Evolutionary conservation across 92 coral and sea anemone genomes (phyloP), one percentile per base, ranked within the genome.

Genomic region (Zoanthus sociatus): DNA sequence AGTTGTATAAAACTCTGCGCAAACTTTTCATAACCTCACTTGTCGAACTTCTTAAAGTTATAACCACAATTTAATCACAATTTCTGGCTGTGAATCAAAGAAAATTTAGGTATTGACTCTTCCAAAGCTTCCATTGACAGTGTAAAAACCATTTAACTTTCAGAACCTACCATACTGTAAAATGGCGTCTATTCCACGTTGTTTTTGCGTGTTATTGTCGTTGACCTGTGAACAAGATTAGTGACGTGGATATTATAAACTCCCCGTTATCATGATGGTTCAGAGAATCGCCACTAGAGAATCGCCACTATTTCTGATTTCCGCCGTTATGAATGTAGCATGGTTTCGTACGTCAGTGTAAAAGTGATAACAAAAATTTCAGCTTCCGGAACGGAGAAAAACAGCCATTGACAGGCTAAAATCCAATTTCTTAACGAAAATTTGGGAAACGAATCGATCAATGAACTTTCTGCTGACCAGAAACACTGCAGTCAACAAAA

Each of bases 241-340:
- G 50, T 79, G 74, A 79, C 84, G 60, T 79, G 84, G 73, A 79
- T 73, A 45, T 26, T 26, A 0, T 60, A 33, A 30, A 42, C 30
- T 9, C 7, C 13, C 15, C 10, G n/a, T 11, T 5, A 11, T 56
- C 64, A 26, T 26, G 26, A 26, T 26, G 16, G 64, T 56, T 56
- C 17, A 56, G 5, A 16, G n/a, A 48, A 9, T 48, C 53, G 6
- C 53, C 53, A 5, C 53, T 48, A 50, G 55, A 7, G 42, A 37
- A 37, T 58, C n/a, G 15, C n/a, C 20, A 58, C 64, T 58, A 16
- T 63, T 11, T 8, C 69, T 17, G 69, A 63, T 17, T 61, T 21
- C n/a, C 69, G 17, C 64, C 21, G n/a, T 20, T 20, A 63, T 63
- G 30, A 18, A 17, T n/a, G 26, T 63, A 9, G 26, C 30, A 63